Percentiles rank a stretch among this genome's conserved stretches.
Conservation (phyloP, 2,888 invertebrate genomes). For the Ophion ventricosus region DNA sequence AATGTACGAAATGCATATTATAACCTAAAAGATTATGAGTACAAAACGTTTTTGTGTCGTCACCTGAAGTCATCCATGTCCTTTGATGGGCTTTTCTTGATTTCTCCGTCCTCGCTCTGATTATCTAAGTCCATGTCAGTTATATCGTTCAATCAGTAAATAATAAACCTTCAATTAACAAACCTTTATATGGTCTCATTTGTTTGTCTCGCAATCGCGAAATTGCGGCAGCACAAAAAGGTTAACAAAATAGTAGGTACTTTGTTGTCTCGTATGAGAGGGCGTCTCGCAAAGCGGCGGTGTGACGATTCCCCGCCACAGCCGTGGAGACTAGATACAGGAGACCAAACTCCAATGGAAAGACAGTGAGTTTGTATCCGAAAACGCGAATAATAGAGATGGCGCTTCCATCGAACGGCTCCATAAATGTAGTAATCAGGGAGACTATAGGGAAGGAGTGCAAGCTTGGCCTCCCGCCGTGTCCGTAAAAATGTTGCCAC, state of each 20-base stretch:
- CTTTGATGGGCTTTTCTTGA: slow-evolving; percentile 89
- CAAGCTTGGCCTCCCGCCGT: no score
- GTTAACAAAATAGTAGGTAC: background rate
- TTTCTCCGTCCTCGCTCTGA: slow-evolving; percentile 94
- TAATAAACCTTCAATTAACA: slow-evolving; percentile 55
- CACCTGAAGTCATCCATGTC: slow-evolving; percentile 80
- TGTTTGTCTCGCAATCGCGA: slow-evolving; percentile 49
- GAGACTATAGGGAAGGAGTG: no score
- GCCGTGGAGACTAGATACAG: no score
- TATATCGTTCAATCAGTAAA: slow-evolving; percentile 66
- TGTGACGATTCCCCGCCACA: no score
- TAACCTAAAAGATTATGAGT: slow-evolving; percentile 65
- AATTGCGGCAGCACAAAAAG: slow-evolving; percentile 3
- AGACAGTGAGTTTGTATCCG: no score
- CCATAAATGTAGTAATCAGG: no score
- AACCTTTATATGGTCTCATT: slow-evolving; percentile 58
- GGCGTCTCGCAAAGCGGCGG: background rate
- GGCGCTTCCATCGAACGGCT: no score
- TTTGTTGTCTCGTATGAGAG: background rate
- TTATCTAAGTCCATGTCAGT: slow-evolving; percentile 85
- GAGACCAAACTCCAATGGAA: no score
- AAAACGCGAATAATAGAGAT: no score
- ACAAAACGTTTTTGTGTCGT: slow-evolving; percentile 46
- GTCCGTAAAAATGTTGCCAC: no score
- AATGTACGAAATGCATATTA: slow-evolving; percentile 21